Evolutionary conservation across 1,140 invertebrate species (phyloP), one percentile per base, ranked within the genome.

Genomic region (Zaprionus capensis): DNA sequence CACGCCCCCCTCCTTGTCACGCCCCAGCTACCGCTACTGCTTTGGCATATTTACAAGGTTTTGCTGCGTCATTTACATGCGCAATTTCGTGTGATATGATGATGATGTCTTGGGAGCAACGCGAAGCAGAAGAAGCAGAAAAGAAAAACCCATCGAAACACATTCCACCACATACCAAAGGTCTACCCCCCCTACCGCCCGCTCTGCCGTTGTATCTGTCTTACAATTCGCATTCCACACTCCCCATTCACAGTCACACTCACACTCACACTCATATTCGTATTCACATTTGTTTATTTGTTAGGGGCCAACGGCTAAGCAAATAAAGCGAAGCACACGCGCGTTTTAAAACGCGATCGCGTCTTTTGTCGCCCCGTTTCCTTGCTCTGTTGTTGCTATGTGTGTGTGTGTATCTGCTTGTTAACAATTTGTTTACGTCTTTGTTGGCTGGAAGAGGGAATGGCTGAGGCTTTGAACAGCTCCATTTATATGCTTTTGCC

Each of bases 261-360:
- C 38, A 51, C 22, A 44, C 20, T 17, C 61, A 26, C 15, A 73
- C 5, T 49, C 38, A 28, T 49, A 63, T 26, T 26, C 49, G 34
- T 49, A 56, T 36, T 36, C 26, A 9, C 46, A 71, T 76, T 71
- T 76, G 53, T 76, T 71, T 76, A 55, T 76, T 53, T 70, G 38
- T 63, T 62, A 34, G 41, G 22, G 44, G 56, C 31, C 31, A 68
- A 57, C 49, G 24, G 31, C 53, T 59, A 64, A 64, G 22, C 55
- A 64, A 71, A 64, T 76, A 71, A 24, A 17, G 41, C 41, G 22
- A 28, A 34, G 20, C 28, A 57, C 28, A 57, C 17, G 61, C 68
- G 68, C 73, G 73, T 65, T 76, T 76, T 58, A 53, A 76, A 76
- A 71, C 67, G 73, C 73, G 59, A n/a, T 53, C 61, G 73, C 68